Base-by-base conservation (phyloP, 2,888 invertebrate genomes). In the Macropis europaea region DNA sequence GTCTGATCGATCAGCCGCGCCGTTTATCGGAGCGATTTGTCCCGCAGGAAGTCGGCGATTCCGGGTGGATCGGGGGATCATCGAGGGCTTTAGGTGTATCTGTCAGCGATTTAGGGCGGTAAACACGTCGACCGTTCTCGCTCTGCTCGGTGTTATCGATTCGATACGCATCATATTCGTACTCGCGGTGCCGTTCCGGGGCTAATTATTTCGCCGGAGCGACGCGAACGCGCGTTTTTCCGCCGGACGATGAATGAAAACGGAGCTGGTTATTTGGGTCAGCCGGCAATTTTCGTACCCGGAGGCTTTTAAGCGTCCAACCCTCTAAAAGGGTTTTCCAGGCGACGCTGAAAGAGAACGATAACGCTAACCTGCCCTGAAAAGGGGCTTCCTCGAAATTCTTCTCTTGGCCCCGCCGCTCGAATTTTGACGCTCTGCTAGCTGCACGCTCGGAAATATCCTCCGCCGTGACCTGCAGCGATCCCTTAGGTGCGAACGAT, bases 281-380 rank as follows among this genome's bases (percentile, higher is more conserved):
- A 66, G 77, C 61, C 77, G 73, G 67, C 74, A 77, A 77, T 77
- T 77, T 77, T 77, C 74, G 63, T 74, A 66, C 42, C 62, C 68
- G 73, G 50, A n/a, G 59, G 66, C 74, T 71, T 77, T 77, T 74
- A 68, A 77, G 61, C 77, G 62, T 48, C 56, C 60, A 48, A n/a
- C 66, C 47, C 47, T 47, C 62, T 50, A 42, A 61, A n/a, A 75
- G 67, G 57, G 64, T 53, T 72, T 70, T 54, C 36, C 32, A 32
- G 43, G 30, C 19, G 28, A 42, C 15, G 47, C 45, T 2, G 38
- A 28, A 38, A 28, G 50, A 28, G 17, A 19, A 48, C 67, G 67
- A 67, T 67, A 67, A 56, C 56, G 63, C 59, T 63, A 63, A 68
- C 67, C 45, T 17, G 32, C 19, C 47, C 13, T 54, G 54, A 48